A percentile compares a stretch with the other conserved stretches of the same genome.
Conservation (phyloP, 2,797 vertebrate species). For the Paedocypris micromegethes region DNA sequence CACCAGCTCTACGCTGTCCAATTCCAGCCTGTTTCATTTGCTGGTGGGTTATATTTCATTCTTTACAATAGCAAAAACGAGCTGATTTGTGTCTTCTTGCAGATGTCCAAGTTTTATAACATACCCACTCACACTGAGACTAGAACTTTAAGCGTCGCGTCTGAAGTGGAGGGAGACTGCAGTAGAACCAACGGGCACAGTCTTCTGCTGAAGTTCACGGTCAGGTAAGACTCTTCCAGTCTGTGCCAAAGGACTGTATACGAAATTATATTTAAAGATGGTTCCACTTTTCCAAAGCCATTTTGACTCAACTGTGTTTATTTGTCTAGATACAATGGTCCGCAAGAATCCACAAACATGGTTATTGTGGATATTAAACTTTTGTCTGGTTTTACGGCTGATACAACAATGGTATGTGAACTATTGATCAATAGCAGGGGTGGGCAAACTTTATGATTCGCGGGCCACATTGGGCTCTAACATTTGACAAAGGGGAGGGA, state of each 20-base stretch:
- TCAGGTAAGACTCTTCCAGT: constrained; percentile 1
- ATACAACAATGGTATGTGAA: constrained; percentile 3
- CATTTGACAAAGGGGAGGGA: too few species aligned
- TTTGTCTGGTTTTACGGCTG: constrained; percentile 12
- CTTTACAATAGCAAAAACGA: too few species aligned
- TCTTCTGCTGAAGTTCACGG: background rate
- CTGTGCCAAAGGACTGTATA: too few species aligned
- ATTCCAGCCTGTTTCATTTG: background rate
- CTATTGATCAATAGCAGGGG: too few species aligned
- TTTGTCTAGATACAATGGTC: constrained; percentile 2
- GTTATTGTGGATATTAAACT: constrained; percentile 19
- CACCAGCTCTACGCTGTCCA: too few species aligned
- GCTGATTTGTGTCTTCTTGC: background rate
- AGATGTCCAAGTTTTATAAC: constrained; percentile 7
- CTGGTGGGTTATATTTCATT: too few species aligned
- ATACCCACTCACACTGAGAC: background rate
- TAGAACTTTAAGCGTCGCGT: constrained; percentile 12
- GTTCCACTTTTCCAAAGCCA: too few species aligned
- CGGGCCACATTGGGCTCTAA: too few species aligned
- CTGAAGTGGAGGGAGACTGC: constrained; percentile 10
- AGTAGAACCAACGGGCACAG: background rate
- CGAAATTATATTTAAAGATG: too few species aligned
- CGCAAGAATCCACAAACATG: constrained; percentile 4
- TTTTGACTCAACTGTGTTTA: too few species aligned
- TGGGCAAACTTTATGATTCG: too few species aligned